A percentile compares a stretch with the other conserved stretches of the same genome.
Evolutionary conservation across 2,113 vertebrate species (phyloP).

Genomic region (Aplodontia rufa): DNA sequence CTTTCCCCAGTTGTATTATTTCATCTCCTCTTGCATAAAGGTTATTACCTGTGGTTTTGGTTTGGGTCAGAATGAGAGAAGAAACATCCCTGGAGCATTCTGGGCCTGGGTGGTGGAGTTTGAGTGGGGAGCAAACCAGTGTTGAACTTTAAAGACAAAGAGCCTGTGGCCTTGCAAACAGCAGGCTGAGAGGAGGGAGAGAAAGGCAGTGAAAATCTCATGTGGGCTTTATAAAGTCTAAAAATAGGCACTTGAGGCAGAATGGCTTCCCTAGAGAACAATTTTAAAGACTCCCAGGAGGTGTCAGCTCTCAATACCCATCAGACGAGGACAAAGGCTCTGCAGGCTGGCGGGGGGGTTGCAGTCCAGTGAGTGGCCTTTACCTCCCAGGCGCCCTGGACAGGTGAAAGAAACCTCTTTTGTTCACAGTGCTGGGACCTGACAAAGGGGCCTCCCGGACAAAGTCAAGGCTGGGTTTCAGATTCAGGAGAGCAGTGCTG

Average conservation of each 20-base stretch:
- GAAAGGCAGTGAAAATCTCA: not conserved
- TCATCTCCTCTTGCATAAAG: not conserved
- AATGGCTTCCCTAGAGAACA: conserved; percentile 57
- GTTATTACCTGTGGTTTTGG: conserved; percentile 22
- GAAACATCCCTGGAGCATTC: not conserved
- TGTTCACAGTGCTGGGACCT: conserved; percentile 9
- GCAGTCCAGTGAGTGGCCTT: not conserved
- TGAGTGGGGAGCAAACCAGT: not conserved
- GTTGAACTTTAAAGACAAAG: conserved; percentile 70
- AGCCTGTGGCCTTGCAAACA: conserved; percentile 12
- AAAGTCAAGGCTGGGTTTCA: conserved; percentile 34
- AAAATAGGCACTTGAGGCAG: conserved; percentile 66
- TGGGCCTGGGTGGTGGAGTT: not conserved
- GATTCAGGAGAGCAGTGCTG: not conserved
- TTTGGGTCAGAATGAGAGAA: not conserved
- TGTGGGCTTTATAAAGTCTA: conserved; percentile 60
- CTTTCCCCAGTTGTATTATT: not conserved
- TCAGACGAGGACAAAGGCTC: conserved; percentile 31
- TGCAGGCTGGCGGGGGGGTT: not conserved
- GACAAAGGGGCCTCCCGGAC: not conserved
- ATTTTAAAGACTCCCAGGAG: conserved; percentile 65
- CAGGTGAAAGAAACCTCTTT: conserved; percentile 34
- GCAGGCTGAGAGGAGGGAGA: not conserved
- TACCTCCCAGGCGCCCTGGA: not conserved
- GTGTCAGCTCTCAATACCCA: conserved; percentile 47